Evolutionary conservation across 2,888 invertebrate genomes (phyloP), one percentile per base, ranked within the genome.

Genomic region (Chrysomela aeneicollis): DNA sequence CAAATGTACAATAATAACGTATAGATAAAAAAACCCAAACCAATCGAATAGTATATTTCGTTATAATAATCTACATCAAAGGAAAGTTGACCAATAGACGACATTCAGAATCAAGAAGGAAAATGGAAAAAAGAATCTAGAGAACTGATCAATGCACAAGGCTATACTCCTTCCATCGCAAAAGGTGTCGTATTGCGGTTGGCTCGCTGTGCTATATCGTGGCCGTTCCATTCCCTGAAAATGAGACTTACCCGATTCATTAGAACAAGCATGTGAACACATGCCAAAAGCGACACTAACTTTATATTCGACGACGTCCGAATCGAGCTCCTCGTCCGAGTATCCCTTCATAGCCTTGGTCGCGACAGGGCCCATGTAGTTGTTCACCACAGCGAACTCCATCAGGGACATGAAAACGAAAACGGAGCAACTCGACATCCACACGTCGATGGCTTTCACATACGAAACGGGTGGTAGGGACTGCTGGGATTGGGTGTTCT

Each of bases 371-470:
- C 94, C 94, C 86, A 87, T 87, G 79, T 92, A 94, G 81, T 94
- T 94, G 79, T 95, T 95, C 49, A 95, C 94, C 1, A 95, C 90
- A 0, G 94, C 94, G 79, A 94, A 95, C 83, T 95, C 94, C 88
- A 95, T 94, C 30, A 94, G 85, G 0, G 94, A 94, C 59, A 94
- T 87, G 80, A 94, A 94, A n/a, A 95, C 94, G 82, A 94, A 95
- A 15, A 95, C 92, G 1, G 94, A 94, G 80, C 94, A 95, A 0
- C 93, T 93, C 0, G 93, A 94, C 94, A 94, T 95, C 93, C 93
- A 95, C 0, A 94, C 92, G 79, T 95, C 95, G 59, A 95, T 94
- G 0, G 95, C 95, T 83, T 95, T 95, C 0, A 95, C 94, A 81
- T 95, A 95, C 0, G 95, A 95, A 0, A 95, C 95, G 0, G 95